A percentile compares a stretch with the other conserved stretches of the same genome.
phyloP scores from a whole-genome alignment of 2,113 vertebrate species.

The Casuarius casuarius region DNA sequence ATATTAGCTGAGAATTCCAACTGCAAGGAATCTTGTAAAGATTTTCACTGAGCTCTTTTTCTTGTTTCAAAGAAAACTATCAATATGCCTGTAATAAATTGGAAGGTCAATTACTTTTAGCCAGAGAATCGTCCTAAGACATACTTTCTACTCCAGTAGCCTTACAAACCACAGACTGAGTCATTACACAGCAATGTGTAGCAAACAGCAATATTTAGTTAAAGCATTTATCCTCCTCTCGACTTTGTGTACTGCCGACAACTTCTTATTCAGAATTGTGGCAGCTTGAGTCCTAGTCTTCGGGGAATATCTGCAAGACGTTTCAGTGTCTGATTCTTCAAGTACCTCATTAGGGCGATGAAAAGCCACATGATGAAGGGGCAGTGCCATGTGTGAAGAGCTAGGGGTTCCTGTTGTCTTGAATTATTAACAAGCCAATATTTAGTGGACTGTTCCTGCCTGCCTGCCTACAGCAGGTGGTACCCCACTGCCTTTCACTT shows the following conservation, averaged over 20 bases:
- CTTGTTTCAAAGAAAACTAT: not conserved
- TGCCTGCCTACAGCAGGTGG: conserved; percentile 79
- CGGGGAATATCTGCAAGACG: conserved; percentile 65
- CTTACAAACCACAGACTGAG: not conserved
- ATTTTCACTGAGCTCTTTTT: not conserved
- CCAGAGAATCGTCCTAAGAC: not conserved
- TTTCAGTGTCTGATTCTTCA: conserved; percentile 65
- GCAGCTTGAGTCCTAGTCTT: conserved; percentile 44
- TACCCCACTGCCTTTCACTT: conserved; percentile 71
- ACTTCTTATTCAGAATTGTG: conserved; percentile 9
- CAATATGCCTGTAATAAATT: not conserved
- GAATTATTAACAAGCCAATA: conserved; percentile 82
- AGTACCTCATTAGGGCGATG: conserved; percentile 74
- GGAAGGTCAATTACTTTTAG: not conserved
- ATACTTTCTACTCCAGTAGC: not conserved
- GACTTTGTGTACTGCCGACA: not conserved
- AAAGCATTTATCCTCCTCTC: not conserved
- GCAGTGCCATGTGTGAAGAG: conserved; percentile 68
- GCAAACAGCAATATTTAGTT: not conserved
- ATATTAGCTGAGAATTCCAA: not conserved
- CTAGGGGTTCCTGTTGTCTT: conserved; percentile 73
- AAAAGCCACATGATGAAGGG: conserved; percentile 71
- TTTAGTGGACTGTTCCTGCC: conserved; percentile 69
- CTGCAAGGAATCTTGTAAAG: not conserved
- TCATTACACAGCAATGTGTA: not conserved